Evolutionary conservation across 64 coral and sea anemone genomes (phyloP), one percentile per base, ranked within the genome.

Genomic region (Pachyseris speciosa): DNA sequence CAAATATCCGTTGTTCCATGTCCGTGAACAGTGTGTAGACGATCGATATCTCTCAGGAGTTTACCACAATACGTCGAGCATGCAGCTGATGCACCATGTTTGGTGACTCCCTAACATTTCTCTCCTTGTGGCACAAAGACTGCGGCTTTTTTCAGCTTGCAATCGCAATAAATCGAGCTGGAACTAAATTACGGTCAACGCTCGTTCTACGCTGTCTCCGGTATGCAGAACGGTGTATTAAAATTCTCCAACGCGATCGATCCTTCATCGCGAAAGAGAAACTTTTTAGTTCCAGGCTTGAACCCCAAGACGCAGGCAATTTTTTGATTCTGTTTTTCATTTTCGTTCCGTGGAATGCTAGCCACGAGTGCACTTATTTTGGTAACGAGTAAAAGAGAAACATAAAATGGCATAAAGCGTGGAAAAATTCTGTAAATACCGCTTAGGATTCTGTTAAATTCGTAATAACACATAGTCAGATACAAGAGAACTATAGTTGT

Each of bases 181-280:
- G 53, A 74, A 74, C 39, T 24, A 22, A 34, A 40, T 20, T 32
- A 36, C 13, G n/a, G 13, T 0, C 48, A n/a, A 22, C 34, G 33
- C 36, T 2, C 32, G 20, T 34, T 37, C 75, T 1, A 61, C 55
- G 41, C 19, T 81, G 77, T 53, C 20, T 58, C 28, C 9, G 11
- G 52, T 10, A 36, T 20, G 31, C 34, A 60, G 40, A 19, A 37
- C 34, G 63, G 30, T 40, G 37, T 25, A 25, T 20, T 27, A 25
- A 26, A 25, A 25, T 25, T 61, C 58, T 3, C 20, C 58, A 26
- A 20, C 3, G 58, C 7, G 77, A 40, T 61, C 31, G 48, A 81
- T 11, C 19, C 77, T 59, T 81, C 17, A 81, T 37, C 77, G 19
- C 77, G 77, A 81, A 81, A 81, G 52, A 63, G 77, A 81, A 81